Conservation (phyloP, 1,140 invertebrate species). For the Neotoxoptera formosana region DNA sequence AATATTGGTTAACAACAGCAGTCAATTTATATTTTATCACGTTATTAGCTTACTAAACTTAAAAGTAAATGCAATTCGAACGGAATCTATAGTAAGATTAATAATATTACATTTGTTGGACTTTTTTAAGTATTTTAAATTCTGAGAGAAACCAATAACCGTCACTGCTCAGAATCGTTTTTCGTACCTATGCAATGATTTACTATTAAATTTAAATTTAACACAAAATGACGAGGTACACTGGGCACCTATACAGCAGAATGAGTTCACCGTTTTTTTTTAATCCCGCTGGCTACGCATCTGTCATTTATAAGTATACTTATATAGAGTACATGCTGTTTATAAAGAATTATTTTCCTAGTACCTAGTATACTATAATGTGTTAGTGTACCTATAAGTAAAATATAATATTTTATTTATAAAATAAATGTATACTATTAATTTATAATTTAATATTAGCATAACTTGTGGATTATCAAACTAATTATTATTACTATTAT, state of each 20-base stretch:
- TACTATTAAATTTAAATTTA: too few species aligned
- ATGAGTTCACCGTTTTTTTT: too few species aligned
- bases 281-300: too few species aligned
- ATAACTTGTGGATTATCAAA: not conserved
- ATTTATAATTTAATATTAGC: not conserved
- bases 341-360: too few species aligned
- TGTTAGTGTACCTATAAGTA: too few species aligned
- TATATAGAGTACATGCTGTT: too few species aligned
- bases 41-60: not conserved
- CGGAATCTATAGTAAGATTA: not conserved
- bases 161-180: too few species aligned
- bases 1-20: not conserved
- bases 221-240: too few species aligned
- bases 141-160: not conserved
- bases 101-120: not conserved
- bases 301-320: too few species aligned
- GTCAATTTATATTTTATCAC: not conserved
- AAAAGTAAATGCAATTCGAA: not conserved
- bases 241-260: too few species aligned
- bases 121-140: not conserved
- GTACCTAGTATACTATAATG: too few species aligned
- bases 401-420: not conserved
- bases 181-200: too few species aligned
- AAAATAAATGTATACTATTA: not conserved
- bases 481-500: not conserved